Percentiles rank a stretch among this genome's conserved stretches.
Conservation (phyloP, 2,113 vertebrate genomes). For the Dromiciops gliroides region DNA sequence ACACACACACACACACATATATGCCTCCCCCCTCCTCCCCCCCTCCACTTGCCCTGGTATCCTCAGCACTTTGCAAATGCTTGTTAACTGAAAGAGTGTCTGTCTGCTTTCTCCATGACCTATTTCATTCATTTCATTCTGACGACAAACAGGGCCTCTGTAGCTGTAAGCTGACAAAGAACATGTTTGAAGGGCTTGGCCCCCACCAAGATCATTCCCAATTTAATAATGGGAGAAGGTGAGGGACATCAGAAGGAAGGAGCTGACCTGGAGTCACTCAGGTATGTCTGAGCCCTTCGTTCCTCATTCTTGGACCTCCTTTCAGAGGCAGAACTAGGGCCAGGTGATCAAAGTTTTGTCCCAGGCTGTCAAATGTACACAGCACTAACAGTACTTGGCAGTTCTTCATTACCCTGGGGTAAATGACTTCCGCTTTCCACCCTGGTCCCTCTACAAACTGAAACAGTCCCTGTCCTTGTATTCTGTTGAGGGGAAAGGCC, state of each 20-base stretch:
- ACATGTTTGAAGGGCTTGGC: neutral
- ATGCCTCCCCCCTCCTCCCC: too few species aligned
- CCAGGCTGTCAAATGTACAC: neutral
- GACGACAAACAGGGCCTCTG: neutral
- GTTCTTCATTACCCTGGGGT: too few species aligned
- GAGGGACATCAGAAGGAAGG: neutral
- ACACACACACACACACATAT: too few species aligned
- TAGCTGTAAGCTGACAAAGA: neutral
- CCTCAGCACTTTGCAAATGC: neutral
- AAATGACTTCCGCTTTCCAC: neutral
- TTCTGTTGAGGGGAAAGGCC: neutral
- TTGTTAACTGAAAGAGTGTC: neutral
- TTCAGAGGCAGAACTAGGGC: neutral
- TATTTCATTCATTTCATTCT: neutral
- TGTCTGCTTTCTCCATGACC: neutral
- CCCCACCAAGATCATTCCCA: neutral
- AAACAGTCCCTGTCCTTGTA: neutral
- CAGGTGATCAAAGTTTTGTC: neutral
- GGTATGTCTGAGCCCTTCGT: neutral
- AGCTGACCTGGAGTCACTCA: neutral
- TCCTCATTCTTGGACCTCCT: neutral
- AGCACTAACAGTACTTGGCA: neutral
- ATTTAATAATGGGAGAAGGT: neutral
- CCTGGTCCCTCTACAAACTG: neutral
- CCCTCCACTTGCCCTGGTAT: too few species aligned